Evolutionary conservation across 1,140 invertebrate genomes (phyloP), one percentile per base, ranked within the genome.

Genomic region (Sitophilus oryzae): DNA sequence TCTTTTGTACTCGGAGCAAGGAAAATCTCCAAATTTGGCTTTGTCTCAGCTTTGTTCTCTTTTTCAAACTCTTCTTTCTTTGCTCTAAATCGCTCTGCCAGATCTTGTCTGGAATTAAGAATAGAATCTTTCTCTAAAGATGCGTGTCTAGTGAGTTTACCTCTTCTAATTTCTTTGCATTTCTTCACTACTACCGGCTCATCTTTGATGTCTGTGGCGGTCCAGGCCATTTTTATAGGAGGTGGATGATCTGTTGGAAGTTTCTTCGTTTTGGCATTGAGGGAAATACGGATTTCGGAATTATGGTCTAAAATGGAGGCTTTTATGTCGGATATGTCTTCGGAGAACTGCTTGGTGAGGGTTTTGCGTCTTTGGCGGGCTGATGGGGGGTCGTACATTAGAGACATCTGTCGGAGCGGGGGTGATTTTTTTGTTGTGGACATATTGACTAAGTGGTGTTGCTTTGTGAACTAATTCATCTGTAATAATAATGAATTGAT

Each of bases 1-100:
- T 74, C 71, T 11, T 66, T 49, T 6, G 66, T 67, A n/a, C 70
- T 69, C 18, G 74, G 75, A 0, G 78, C 73, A 10, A 81, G 57
- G 52, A 78, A 79, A 9, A 81, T 80, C 35, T 79, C 73, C 11
- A 81, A 70, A 42, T 79, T 80, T 0, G 73, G 68, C 58, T 75
- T 76, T 10, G 72, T 73, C 16, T 73, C 68, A 38, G 77, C 74
- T 1, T 42, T 76, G 0, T 76, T 78, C 2, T 75, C 64, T 37
- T 47, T 54, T 15, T 52, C 50, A 1, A 21, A 2, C 1, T 37
- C 10, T 20, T 9, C 8, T 15, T n/a, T 19, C 41, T 47, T 23
- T 74, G 65, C 38, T 41, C 75, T 66, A 22, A 79, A 50, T 43
- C 76, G 67, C 45, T 78, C 75, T 0, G 77, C 74, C 3, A 80